Conservation (phyloP, 2,888 invertebrate species). For the Leptopilina drosophilae region DNA sequence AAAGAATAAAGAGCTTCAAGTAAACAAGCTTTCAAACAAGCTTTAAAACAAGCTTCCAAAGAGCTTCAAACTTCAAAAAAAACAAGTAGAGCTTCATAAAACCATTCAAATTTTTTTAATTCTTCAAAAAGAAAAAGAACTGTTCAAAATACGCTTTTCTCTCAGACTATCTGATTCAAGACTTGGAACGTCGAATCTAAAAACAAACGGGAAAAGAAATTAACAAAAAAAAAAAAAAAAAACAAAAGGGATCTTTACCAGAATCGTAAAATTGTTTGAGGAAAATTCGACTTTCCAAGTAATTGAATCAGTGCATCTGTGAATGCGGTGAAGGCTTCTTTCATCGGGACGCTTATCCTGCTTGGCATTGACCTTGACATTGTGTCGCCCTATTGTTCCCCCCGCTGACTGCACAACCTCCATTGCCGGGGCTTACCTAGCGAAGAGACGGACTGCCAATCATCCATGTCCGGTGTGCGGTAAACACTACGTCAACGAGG, state of each 20-base stretch:
- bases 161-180: conserved; percentile 54
- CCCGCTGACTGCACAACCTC: conserved; percentile 77
- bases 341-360: conserved; percentile 76
- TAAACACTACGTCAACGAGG: conserved; percentile 97
- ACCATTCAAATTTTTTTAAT: not conserved
- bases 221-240: not conserved
- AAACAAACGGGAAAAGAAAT: not conserved
- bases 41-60: not conserved
- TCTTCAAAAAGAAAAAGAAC: not conserved
- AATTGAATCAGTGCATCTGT: conserved; percentile 16
- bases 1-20: not conserved
- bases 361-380: conserved; percentile 78
- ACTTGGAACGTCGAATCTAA: conserved; percentile 23
- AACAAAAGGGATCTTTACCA: not conserved
- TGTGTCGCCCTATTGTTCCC: conserved; percentile 77
- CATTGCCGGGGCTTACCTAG: conserved; percentile 84
- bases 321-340: conserved; percentile 56
- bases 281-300: conserved; percentile 22
- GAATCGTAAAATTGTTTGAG: not conserved
- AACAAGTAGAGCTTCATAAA: too few relatives aligned
- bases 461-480: conserved; percentile 97
- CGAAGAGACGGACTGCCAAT: conserved; percentile 95
- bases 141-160: conserved; percentile 53
- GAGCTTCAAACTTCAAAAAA: too few relatives aligned
- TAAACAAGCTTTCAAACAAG: too few relatives aligned